A percentile compares a stretch with the other conserved stretches of the same genome.
Evolutionary conservation across 2,797 vertebrate species (phyloP).

Genomic region (Alfaro cultratus): DNA sequence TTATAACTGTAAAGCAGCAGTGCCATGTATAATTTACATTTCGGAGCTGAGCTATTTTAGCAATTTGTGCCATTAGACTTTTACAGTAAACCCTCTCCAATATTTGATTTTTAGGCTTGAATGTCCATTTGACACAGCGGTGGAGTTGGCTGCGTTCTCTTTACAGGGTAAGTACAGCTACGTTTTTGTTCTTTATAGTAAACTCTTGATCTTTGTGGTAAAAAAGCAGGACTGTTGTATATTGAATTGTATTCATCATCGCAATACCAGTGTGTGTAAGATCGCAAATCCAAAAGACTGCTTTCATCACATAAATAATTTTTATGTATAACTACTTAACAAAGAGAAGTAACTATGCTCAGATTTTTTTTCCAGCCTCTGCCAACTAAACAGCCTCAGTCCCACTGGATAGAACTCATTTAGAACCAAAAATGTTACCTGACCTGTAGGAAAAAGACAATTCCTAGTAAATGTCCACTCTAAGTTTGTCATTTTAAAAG

Average conservation of each 20-base stretch:
- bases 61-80: background rate
- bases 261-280: background rate
- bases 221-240: background rate
- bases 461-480: too few relatives aligned
- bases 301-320: too few relatives aligned
- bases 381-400: too few relatives aligned
- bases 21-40: background rate
- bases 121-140: constrained; percentile 92
- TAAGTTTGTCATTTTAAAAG: too few relatives aligned
- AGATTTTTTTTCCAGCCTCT: too few relatives aligned
- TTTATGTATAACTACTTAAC: background rate
- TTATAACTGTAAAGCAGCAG: background rate
- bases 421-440: too few relatives aligned
- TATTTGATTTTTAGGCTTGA: constrained; percentile 84
- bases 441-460: too few relatives aligned
- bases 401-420: too few relatives aligned
- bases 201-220: background rate
- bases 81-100: background rate
- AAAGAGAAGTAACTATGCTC: background rate
- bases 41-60: background rate
- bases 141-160: constrained; percentile 93
- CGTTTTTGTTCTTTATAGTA: background rate
- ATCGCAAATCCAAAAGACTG: background rate
- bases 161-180: constrained; percentile 87
- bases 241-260: background rate